phyloP scores from a whole-genome alignment of 2,888 invertebrate species.

The Arge pagana region DNA sequence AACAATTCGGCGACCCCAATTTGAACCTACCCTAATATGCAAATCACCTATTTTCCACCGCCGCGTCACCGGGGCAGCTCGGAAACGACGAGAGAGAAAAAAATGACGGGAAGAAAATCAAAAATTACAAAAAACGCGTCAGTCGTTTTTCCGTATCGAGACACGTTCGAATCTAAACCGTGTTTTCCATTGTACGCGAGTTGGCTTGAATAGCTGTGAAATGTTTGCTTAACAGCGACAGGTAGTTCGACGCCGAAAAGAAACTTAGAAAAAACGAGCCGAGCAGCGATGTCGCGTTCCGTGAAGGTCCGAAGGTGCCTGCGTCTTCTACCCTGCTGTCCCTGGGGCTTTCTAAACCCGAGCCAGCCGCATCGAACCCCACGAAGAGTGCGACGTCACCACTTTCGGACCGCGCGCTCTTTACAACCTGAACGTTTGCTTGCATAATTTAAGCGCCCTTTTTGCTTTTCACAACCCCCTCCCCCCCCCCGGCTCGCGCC shows the following conservation, averaged over 20 bases:
- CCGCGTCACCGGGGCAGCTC: background rate
- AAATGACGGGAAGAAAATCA: background rate
- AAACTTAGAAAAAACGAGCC: background rate
- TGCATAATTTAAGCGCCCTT: slow-evolving; percentile 48
- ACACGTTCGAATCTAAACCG: slow-evolving; percentile 47
- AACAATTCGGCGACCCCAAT: too few relatives aligned
- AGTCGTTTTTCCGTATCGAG: slow-evolving; percentile 34
- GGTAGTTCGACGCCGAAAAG: slow-evolving; percentile 27
- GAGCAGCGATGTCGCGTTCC: slow-evolving; percentile 20
- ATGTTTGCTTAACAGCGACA: slow-evolving; percentile 48
- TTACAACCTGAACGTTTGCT: slow-evolving; percentile 49
- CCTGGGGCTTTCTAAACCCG: slow-evolving; percentile 19
- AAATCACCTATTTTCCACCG: slow-evolving; percentile 17
- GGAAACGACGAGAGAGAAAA: background rate
- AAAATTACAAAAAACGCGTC: too few relatives aligned
- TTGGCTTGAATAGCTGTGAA: slow-evolving; percentile 47
- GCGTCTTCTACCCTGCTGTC: background rate
- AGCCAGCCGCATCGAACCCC: slow-evolving; percentile 11
- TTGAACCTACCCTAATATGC: too few relatives aligned
- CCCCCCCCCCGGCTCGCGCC: slow-evolving; percentile 22
- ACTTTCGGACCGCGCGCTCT: slow-evolving; percentile 27
- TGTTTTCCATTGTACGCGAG: slow-evolving; percentile 44
- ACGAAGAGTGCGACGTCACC: slow-evolving; percentile 21
- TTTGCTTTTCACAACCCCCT: slow-evolving; percentile 31
- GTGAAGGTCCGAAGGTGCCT: slow-evolving; percentile 11